Percentiles rank a stretch among this genome's conserved stretches.
These are phyloP conservation scores for Microcebus ravelobensis DNA, from an alignment of 2,113 vertebrate genomes.

Conservation along the genomic window DNA sequence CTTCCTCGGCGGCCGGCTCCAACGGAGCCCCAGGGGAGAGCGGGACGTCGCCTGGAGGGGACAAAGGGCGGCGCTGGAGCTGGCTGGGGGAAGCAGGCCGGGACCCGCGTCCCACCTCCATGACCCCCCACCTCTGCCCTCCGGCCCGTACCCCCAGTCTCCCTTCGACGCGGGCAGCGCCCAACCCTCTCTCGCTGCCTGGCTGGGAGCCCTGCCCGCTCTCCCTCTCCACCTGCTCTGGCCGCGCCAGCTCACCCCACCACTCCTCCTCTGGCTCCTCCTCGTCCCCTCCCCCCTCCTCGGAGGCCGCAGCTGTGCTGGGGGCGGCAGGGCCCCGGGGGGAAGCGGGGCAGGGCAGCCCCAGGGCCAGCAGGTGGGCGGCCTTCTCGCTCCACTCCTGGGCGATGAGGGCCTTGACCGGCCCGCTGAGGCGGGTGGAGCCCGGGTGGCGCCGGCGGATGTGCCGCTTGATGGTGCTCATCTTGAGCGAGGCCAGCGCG, in stretches of 20 bases:
- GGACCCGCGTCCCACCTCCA: not conserved
- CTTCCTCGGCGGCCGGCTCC: conserved; percentile 46
- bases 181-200: not conserved
- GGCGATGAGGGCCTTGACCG: conserved; percentile 86
- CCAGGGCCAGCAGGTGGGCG: conserved; percentile 67
- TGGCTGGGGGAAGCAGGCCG: not conserved
- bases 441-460: conserved; percentile 92
- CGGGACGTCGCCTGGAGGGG: conserved; percentile 55
- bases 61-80: conserved; percentile 48
- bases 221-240: not conserved
- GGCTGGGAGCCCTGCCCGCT: not conserved
- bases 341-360: conserved; percentile 56
- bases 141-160: not conserved
- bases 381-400: conserved; percentile 91
- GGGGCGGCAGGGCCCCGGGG: not conserved
- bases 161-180: not conserved
- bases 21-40: conserved; percentile 60
- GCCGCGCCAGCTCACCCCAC: not conserved
- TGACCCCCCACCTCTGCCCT: not conserved
- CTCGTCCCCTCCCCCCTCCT: conserved; percentile 39
- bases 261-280: not conserved
- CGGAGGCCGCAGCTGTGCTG: not conserved
- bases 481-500: conserved; percentile 88
- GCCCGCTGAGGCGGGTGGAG: conserved; percentile 86
- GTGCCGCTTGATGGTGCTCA: conserved; percentile 91